A percentile compares a stretch with the other conserved stretches of the same genome.
These are phyloP conservation scores for Apus apus DNA, from an alignment of 2,113 vertebrate species.

Conservation along the genomic window DNA sequence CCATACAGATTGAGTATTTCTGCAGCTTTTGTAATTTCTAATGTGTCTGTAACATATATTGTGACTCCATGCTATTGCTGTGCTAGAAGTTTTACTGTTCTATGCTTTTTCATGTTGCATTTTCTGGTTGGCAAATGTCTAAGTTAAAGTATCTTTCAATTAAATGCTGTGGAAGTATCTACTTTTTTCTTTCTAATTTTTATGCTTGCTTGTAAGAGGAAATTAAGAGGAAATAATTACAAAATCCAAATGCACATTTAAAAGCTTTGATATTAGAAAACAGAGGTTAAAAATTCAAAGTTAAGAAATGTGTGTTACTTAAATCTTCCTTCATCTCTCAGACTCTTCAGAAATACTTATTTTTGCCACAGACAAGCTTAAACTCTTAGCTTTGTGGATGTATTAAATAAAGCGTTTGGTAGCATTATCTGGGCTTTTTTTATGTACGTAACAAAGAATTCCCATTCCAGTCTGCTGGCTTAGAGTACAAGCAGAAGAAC, in stretches of 20 bases:
- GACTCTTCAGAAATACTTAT: conserved; percentile 55
- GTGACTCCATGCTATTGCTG: not conserved
- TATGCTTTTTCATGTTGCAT: conserved; percentile 28
- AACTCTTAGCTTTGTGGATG: conserved; percentile 73
- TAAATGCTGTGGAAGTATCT: not conserved
- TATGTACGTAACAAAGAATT: conserved; percentile 87
- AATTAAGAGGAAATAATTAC: not conserved
- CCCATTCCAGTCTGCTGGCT: conserved; percentile 82
- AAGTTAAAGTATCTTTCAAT: conserved; percentile 22
- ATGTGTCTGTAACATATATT: conserved; percentile 19
- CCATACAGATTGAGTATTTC: conserved; percentile 67
- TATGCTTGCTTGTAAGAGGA: not conserved
- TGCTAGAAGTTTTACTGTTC: conserved; percentile 53
- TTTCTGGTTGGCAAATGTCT: conserved; percentile 22
- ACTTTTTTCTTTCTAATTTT: not conserved
- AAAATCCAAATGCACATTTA: not conserved
- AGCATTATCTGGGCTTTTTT: conserved; percentile 82
- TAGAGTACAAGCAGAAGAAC: conserved; percentile 82
- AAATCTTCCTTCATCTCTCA: conserved; percentile 54
- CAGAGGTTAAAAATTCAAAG: not conserved
- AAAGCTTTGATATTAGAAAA: conserved; percentile 9
- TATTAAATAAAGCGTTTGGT: conserved; percentile 81
- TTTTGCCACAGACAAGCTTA: conserved; percentile 67
- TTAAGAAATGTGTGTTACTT: conserved; percentile 12
- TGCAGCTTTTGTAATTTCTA: conserved; percentile 72